phyloP scores from a whole-genome alignment of 1,140 invertebrate species.

The Battus philenor region DNA sequence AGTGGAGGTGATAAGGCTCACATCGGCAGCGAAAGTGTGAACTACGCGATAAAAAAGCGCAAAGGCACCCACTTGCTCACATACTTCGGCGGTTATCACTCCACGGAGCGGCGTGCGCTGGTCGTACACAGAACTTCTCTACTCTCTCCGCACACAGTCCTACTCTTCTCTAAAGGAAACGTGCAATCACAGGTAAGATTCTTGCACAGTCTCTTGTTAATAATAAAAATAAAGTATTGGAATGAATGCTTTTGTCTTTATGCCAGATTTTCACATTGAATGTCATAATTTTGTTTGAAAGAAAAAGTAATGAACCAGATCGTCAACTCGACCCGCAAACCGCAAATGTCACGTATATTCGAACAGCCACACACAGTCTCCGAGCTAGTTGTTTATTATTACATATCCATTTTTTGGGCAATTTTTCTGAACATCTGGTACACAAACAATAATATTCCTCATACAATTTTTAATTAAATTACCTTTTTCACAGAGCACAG shows the following conservation, averaged over 20 bases:
- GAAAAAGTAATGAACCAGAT: too few relatives aligned
- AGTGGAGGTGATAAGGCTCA: slow-evolving; percentile 69
- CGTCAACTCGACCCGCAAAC: too few relatives aligned
- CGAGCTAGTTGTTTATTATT: too few relatives aligned
- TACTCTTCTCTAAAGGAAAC: slow-evolving; percentile 68
- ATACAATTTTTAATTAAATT: too few relatives aligned
- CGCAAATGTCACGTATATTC: too few relatives aligned
- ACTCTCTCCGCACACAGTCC: slow-evolving; percentile 71
- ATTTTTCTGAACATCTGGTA: too few relatives aligned
- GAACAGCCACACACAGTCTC: too few relatives aligned
- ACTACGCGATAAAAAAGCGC: slow-evolving; percentile 64
- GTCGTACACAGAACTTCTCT: slow-evolving; percentile 74
- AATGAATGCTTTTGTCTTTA: background rate
- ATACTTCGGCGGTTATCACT: slow-evolving; percentile 68
- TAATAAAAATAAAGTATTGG: background rate
- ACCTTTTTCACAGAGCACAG: too few relatives aligned
- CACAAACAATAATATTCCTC: too few relatives aligned
- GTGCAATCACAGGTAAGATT: slow-evolving; percentile 18
- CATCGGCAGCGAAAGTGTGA: slow-evolving; percentile 76
- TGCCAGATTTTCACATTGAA: too few relatives aligned
- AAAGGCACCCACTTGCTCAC: slow-evolving; percentile 48
- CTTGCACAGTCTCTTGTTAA: background rate
- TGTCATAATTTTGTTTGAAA: too few relatives aligned
- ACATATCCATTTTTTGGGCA: too few relatives aligned
- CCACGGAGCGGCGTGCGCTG: slow-evolving; percentile 55